A percentile compares a stretch with the other conserved stretches of the same genome.
Conservation (phyloP, 1,140 invertebrate genomes). For the Anoplophora glabripennis region DNA sequence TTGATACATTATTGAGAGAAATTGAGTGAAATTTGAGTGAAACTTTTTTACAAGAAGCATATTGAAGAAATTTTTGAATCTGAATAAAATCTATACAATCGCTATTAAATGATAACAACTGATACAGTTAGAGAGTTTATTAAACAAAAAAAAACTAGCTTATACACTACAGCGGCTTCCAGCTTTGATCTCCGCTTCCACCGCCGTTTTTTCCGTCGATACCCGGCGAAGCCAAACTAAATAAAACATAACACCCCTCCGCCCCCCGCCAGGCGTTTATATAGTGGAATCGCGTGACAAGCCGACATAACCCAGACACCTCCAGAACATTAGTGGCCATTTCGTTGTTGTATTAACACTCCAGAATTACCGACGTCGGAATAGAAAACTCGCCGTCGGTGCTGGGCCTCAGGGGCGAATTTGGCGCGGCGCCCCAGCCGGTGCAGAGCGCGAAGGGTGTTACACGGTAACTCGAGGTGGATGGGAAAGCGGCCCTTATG, state of each 20-base stretch:
- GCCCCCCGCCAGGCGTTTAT: constrained; percentile 6
- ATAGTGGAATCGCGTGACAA: constrained; percentile 39
- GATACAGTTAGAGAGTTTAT: too few species aligned
- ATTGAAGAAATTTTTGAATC: too few species aligned
- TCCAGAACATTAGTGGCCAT: constrained; percentile 47
- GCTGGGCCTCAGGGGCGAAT: constrained; percentile 9
- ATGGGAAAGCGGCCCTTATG: constrained; percentile 20
- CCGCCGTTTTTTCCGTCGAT: constrained; percentile 13
- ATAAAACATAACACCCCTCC: constrained; percentile 22
- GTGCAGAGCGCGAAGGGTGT: constrained; percentile 21
- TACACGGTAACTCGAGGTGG: constrained; percentile 11
- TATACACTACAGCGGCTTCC: too few species aligned
- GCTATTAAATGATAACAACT: too few species aligned
- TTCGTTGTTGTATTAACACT: constrained; percentile 49
- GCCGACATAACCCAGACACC: constrained; percentile 44
- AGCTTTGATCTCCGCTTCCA: too few species aligned
- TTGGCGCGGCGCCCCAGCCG: constrained; percentile 5
- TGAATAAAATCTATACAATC: too few species aligned
- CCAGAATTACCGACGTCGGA: constrained; percentile 37
- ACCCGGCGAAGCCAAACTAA: constrained; percentile 16
- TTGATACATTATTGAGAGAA: too few species aligned
- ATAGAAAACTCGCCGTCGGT: constrained; percentile 20
- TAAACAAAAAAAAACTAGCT: too few species aligned
- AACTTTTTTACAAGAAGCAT: too few species aligned
- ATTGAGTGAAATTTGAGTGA: too few species aligned